phyloP scores from a whole-genome alignment of 2,888 invertebrate species.

The Halocaridina rubra region DNA sequence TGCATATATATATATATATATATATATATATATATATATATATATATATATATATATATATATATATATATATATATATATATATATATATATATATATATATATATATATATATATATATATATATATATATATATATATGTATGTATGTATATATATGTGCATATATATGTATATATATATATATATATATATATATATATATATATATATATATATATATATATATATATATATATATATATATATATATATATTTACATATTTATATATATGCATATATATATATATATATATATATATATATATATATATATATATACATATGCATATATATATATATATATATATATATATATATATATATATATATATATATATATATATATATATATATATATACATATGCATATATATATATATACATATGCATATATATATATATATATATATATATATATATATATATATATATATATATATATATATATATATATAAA shows the following conservation, averaged over 20 bases:
- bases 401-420: neutral
- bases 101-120: neutral
- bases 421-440: neutral
- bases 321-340: neutral
- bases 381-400: neutral
- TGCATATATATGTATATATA: neutral
- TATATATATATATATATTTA: neutral
- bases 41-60: neutral
- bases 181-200: neutral
- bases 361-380: neutral
- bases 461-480: neutral
- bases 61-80: neutral
- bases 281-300: neutral
- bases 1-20: neutral
- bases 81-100: neutral
- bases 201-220: neutral
- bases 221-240: neutral
- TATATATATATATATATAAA: neutral
- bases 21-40: neutral
- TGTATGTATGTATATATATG: neutral
- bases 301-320: neutral
- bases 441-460: neutral
- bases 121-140: neutral
- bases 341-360: neutral
- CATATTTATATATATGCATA: neutral